Percentiles rank a stretch among this genome's conserved stretches.
Evolutionary conservation across 2,797 vertebrate genomes (phyloP).

Genomic region (Zenarchopterus dispar): DNA sequence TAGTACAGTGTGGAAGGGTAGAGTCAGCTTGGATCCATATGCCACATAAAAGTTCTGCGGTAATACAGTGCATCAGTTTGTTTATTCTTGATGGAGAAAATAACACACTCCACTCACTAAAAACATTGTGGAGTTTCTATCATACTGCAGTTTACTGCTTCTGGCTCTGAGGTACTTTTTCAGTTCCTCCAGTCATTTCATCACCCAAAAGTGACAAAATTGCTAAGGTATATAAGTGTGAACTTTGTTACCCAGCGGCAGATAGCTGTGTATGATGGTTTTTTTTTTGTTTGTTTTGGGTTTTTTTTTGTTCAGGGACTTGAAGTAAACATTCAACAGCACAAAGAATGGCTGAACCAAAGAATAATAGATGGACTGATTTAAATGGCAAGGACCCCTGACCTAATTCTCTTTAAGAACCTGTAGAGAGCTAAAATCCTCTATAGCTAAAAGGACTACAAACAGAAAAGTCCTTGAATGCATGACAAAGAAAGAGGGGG

Average conservation of each 20-base stretch:
- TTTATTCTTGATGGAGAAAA: too few relatives aligned
- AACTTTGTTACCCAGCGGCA: not conserved
- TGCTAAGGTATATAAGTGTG: not conserved
- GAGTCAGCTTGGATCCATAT: too few relatives aligned
- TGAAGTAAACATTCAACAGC: not conserved
- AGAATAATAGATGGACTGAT: not conserved
- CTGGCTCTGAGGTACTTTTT: not conserved
- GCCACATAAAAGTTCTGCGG: too few relatives aligned
- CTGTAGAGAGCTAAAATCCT: not conserved
- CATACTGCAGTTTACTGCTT: too few relatives aligned
- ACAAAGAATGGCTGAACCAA: not conserved
- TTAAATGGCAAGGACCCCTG: not conserved
- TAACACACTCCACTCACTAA: too few relatives aligned
- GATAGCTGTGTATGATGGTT: not conserved
- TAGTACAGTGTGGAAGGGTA: too few relatives aligned
- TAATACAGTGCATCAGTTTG: too few relatives aligned
- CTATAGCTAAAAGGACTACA: not conserved
- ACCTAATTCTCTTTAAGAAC: not conserved
- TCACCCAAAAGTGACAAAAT: not conserved
- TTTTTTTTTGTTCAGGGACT: not conserved
- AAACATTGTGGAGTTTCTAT: too few relatives aligned
- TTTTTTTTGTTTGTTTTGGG: not conserved
- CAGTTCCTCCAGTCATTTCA: not conserved
- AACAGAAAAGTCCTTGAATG: not conserved
- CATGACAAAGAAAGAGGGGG: not conserved